Evolutionary conservation across 2,797 vertebrate genomes (phyloP), one percentile per base, ranked within the genome.

Genomic region (Acipenser transmontanus): DNA sequence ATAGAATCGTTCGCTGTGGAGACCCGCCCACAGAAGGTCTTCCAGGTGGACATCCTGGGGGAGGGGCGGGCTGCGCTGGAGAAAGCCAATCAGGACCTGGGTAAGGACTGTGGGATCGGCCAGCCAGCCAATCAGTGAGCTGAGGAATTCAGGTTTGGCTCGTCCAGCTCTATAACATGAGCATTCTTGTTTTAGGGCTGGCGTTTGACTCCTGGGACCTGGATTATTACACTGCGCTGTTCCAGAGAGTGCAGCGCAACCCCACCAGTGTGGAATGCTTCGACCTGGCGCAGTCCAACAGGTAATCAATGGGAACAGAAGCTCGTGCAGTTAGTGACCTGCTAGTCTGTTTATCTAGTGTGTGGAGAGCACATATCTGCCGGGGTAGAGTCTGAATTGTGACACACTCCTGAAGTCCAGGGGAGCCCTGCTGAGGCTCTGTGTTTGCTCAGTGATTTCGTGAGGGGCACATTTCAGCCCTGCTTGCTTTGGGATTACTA

Each of bases 271-370:
- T 97, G 62, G 95, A 97, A 82, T 94, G 89, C 75, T 97, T 97
- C 7, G 95, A 97, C 78, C 79, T 97, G 75, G 95, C 95, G 1
- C 95, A 97, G 82, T 97, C 95, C 63, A 97, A 97, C 81, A 97
- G 95, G 95, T 95, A 34, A 34, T 34, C 20, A 34, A 34, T 34
- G 20, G 20, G 20, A 34, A 34, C 20, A 34, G 20, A 34, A 34
- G 20, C 4, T 34, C 2, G 20, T 34, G 20, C 20, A 4, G 20
- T 34, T 34, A 34, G 20, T 34, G 20, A 34, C 20, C 20, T 34
- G 20, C 20, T 34, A 34, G 20, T 34, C 20, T 34, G 20, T 34
- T 34, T 34, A 2, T 34, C 20, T 34, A 34, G 20, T 34, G 20
- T 34, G 20, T 34, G 20, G 20, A 34, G 20, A 1, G 20, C 20